Evolutionary conservation across 2,888 invertebrate species (phyloP).

Genomic region (Ornithoptera priamus): DNA sequence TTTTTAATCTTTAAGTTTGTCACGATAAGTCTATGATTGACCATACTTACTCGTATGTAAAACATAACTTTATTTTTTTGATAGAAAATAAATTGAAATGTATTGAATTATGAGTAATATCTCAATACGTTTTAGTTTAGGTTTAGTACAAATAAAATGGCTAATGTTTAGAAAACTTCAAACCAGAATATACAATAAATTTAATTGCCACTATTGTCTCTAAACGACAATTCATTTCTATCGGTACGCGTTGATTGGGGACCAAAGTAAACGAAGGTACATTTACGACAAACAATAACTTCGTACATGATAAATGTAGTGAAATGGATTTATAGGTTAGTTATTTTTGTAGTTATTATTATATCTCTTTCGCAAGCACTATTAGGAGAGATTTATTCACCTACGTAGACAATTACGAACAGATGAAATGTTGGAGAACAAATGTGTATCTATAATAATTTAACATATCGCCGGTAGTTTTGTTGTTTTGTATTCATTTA

Average conservation of each 20-base stretch:
- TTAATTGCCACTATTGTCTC: constrained; percentile 14
- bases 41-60: too few species aligned
- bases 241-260: constrained; percentile 21
- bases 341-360: constrained; percentile 62
- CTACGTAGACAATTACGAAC: constrained; percentile 40
- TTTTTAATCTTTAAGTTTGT: too few species aligned
- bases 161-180: background rate
- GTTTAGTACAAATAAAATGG: too few species aligned
- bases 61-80: too few species aligned
- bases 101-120: too few species aligned
- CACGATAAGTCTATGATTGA: too few species aligned
- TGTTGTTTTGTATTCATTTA: background rate
- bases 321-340: constrained; percentile 54
- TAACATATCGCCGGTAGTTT: background rate
- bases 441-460: constrained; percentile 14
- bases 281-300: constrained; percentile 53
- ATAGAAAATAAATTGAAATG: too few species aligned
- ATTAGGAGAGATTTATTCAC: constrained; percentile 46
- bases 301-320: constrained; percentile 58
- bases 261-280: constrained; percentile 27
- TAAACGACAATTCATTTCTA: constrained; percentile 16
- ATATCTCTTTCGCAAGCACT: constrained; percentile 44
- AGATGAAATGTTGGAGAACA: constrained; percentile 31
- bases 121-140: too few species aligned
- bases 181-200: background rate